Evolutionary conservation across 2,888 invertebrate genomes (phyloP).

Genomic region (Resseliella maxima): DNA sequence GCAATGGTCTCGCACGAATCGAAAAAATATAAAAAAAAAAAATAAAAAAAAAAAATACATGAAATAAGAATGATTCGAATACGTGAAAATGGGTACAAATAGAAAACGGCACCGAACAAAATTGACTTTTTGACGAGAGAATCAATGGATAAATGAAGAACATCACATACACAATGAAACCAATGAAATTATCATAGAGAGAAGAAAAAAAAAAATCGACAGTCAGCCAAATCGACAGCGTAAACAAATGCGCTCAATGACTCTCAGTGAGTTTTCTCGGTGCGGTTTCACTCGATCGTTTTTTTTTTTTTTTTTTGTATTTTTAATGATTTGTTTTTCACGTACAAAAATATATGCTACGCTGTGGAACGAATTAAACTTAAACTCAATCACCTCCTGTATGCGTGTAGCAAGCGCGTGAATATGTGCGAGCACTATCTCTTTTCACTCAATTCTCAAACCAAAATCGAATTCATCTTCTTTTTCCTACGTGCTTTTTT

Average conservation of each 20-base stretch:
- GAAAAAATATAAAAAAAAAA: neutral
- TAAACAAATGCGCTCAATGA: conserved; percentile 43
- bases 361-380: conserved; percentile 56
- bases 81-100: neutral
- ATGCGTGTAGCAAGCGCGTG: neutral
- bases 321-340: neutral
- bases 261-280: conserved; percentile 25
- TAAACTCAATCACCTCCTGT: conserved; percentile 57
- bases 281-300: neutral
- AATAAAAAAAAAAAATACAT: neutral
- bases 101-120: neutral
- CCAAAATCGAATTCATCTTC: neutral
- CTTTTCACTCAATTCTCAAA: neutral
- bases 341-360: conserved; percentile 18
- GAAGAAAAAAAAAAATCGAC: conserved; percentile 14
- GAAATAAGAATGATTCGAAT: too few relatives aligned
- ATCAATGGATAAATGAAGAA: neutral
- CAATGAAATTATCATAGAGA: conserved; percentile 17
- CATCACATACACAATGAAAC: neutral
- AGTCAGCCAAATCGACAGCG: conserved; percentile 7
- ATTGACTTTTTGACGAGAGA: conserved; percentile 15
- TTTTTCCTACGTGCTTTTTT: too few relatives aligned
- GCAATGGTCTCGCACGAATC: neutral
- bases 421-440: conserved; percentile 21
- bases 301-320: too few relatives aligned